Base-by-base conservation (phyloP, 2,797 vertebrate species). In the Xyrichtys novacula region DNA sequence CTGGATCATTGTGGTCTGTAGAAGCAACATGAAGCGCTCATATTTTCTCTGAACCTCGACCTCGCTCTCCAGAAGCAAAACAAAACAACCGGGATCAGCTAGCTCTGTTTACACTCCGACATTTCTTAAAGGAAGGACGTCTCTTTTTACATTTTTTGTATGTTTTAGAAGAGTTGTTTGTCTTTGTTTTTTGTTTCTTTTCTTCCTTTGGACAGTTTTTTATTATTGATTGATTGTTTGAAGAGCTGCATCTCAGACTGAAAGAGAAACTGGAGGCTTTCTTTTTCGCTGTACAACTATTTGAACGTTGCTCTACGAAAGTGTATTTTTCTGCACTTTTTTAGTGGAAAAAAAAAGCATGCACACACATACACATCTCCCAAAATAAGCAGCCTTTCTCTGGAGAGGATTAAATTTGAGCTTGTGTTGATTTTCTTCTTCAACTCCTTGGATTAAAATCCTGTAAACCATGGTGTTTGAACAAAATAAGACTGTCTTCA, bases 391-490 rank as follows among this genome's bases (percentile, higher is more conserved):
- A 43, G 20, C 17, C 43, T 43, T 36, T 58, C 40, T 48, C 42
- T 62, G 56, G 32, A 65, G 61, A 53, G 54, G 56, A 72, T 74
- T 63, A 74, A 70, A 64, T 52, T 56, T 11, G 0, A 70, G 62
- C 29, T 47, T 55, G 39, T 62, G 78, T 67, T 43, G 77, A 80
- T 78, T 75, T 70, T 49, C 43, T 68, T 56, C 23, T 46, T 61
- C 0, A 0, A 50, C 43, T 74, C 38, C 20, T 42, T 11, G 16
- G 40, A 42, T 42, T 42, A 20, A 9, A 50, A 32, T 63, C 47
- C 20, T 47, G 15, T 29, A 12, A 69, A 63, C 26, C 29, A 58
- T 36, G 50, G 29, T 29, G 48, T 54, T 64, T 54, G 15, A 76
- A 49, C 52, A 57, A 25, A 22, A 44, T 19, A 50, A 55, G 15